Base-by-base conservation (phyloP, 2,113 vertebrate species). In the Malurus alboscapulatus region DNA sequence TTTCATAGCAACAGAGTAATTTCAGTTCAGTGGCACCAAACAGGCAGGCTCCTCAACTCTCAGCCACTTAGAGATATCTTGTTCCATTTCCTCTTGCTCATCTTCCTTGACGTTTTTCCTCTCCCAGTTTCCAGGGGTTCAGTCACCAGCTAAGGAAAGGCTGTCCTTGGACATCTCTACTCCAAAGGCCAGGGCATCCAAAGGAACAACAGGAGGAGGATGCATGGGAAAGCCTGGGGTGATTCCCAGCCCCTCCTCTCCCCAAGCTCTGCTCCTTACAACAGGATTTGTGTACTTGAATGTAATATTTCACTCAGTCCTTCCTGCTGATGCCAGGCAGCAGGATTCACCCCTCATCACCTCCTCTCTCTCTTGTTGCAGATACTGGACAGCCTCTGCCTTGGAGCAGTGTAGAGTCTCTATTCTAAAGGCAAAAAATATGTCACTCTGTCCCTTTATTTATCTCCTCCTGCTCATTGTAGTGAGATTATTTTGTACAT, bases 261-360 rank as follows among this genome's bases (percentile, higher is more conserved):
- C 30, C 14, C 42, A 67, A 68, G 25, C 14, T 7, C 14, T 1
- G 0, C 40, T 58, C 61, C 25, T 87, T 73, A 54, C 21, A 45
- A 17, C 0, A 2, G 12, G 21, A 45, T 25, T 7, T 0, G 0
- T 1, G 0, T 14, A 4, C 30, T 36, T 32, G 9, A 63, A 48
- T 0, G 1, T 1, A 2, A 2, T 14, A 9, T 36, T 80, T 84
- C 53, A 44, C 0, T 1, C 1, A 1, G 11, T 47, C 4, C 27
- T 14, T 47, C 17, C 5, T 4, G 22, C 19, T 38, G 17, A 3
- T 8, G 45, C 12, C 0, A 2, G 29, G 21, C 26, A 67, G 7
- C 30, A 72, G 7, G 19, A 47, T 71, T 36, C 32, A 29, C 5
- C 16, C 14, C 17, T 29, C 45, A 24, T n/a, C 12, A 14, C 18